Evolutionary conservation across 2,113 vertebrate genomes (phyloP).

Genomic region (Andinoacara biseriatus): DNA sequence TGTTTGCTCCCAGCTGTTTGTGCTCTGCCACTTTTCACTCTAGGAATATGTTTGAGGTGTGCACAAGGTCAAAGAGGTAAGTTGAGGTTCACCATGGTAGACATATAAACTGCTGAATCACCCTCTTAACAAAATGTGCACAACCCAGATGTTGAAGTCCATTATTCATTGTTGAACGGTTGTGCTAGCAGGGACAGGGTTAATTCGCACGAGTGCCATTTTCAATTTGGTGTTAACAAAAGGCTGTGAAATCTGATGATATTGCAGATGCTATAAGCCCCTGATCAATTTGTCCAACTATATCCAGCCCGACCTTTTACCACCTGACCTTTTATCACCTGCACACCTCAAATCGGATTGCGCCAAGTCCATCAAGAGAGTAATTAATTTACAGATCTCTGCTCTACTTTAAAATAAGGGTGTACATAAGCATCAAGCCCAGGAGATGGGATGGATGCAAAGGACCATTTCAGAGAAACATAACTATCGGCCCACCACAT

Average conservation of each 20-base stretch:
- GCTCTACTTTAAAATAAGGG: constrained; percentile 33
- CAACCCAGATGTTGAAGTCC: constrained; percentile 31
- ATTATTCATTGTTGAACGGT: constrained; percentile 53
- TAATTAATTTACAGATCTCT: constrained; percentile 60
- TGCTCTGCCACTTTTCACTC: background rate
- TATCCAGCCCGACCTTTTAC: constrained; percentile 26
- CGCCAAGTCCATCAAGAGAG: constrained; percentile 51
- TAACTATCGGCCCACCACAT: constrained; percentile 64
- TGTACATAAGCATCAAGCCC: constrained; percentile 18
- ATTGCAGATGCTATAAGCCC: constrained; percentile 56
- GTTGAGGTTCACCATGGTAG: background rate
- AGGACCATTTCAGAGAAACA: constrained; percentile 49
- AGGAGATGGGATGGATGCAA: constrained; percentile 18
- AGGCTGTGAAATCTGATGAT: constrained; percentile 39
- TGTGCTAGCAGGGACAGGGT: constrained; percentile 35
- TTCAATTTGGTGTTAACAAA: constrained; percentile 59
- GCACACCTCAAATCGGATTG: constrained; percentile 49
- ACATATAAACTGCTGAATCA: constrained; percentile 26
- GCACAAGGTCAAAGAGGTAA: constrained; percentile 46
- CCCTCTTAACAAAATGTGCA: background rate
- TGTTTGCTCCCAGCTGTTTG: background rate
- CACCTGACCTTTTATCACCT: constrained; percentile 37
- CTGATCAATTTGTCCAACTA: constrained; percentile 51
- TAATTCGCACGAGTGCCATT: constrained; percentile 53
- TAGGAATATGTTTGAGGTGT: background rate